Evolutionary conservation across 2,113 vertebrate species (phyloP).

Genomic region (Telmatochromis sp.): DNA sequence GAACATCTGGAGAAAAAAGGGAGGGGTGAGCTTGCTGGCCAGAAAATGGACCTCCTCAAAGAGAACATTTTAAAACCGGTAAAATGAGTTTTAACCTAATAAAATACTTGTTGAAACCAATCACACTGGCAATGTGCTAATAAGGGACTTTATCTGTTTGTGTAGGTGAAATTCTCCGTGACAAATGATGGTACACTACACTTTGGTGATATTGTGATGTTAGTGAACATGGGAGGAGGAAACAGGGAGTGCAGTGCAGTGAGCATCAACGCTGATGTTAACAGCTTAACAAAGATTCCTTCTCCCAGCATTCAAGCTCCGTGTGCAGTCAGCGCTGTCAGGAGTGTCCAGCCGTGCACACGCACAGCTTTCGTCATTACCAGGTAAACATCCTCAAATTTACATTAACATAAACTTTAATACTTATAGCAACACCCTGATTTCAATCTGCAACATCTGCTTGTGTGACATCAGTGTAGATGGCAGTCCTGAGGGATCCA

Average conservation of each 20-base stretch:
- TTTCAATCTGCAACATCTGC: background rate
- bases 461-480: conserved; percentile 44
- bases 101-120: background rate
- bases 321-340: conserved; percentile 65
- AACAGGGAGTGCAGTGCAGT: conserved; percentile 39
- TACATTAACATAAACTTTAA: background rate
- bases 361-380: conserved; percentile 77
- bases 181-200: conserved; percentile 74
- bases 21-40: conserved; percentile 77
- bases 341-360: conserved; percentile 24
- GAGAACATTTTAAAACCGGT: conserved; percentile 77
- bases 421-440: background rate
- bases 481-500: conserved; percentile 41
- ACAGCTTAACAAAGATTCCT: background rate
- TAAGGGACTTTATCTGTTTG: background rate
- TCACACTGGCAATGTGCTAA: background rate
- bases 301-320: conserved; percentile 33
- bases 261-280: conserved; percentile 68
- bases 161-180: conserved; percentile 74
- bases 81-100: background rate
- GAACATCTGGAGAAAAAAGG: conserved; percentile 76
- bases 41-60: conserved; percentile 73
- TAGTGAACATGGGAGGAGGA: conserved; percentile 66
- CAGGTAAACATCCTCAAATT: conserved; percentile 63
- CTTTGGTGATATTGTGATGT: conserved; percentile 82